These are phyloP conservation scores for Augochlora pura DNA, from an alignment of 1,140 invertebrate genomes.

Conservation along the genomic window DNA sequence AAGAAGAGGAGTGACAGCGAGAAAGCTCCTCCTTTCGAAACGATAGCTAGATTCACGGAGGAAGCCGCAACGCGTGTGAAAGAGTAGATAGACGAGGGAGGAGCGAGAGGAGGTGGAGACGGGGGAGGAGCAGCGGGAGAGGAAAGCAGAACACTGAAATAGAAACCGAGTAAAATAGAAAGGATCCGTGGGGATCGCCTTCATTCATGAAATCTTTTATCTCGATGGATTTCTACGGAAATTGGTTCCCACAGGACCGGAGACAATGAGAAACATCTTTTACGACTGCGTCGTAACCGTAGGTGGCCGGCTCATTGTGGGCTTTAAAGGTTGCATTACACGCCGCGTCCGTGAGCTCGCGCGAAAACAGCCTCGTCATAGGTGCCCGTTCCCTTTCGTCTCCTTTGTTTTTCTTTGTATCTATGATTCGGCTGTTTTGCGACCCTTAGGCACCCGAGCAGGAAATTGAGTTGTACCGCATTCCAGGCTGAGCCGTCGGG, in stretches of 20 bases:
- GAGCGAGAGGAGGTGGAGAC: background rate
- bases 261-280: constrained; percentile 62
- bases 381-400: constrained; percentile 1
- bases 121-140: no score
- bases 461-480: constrained; percentile 18
- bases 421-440: constrained; percentile 39
- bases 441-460: background rate
- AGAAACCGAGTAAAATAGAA: constrained; percentile 46
- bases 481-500: background rate
- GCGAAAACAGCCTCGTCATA: constrained; percentile 56
- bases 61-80: constrained; percentile 44
- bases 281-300: constrained; percentile 47
- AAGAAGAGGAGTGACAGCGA: constrained; percentile 31
- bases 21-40: constrained; percentile 43
- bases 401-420: constrained; percentile 42
- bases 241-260: constrained; percentile 66
- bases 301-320: constrained; percentile 57
- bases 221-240: constrained; percentile 49
- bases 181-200: constrained; percentile 35
- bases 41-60: constrained; percentile 39
- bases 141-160: constrained; percentile 15
- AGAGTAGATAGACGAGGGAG: constrained; percentile 7
- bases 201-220: constrained; percentile 72
- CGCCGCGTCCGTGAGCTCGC: constrained; percentile 42
- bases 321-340: constrained; percentile 57